Evolutionary conservation across 2,888 invertebrate species (phyloP).

Genomic region (Sarcophaga rosellei): DNA sequence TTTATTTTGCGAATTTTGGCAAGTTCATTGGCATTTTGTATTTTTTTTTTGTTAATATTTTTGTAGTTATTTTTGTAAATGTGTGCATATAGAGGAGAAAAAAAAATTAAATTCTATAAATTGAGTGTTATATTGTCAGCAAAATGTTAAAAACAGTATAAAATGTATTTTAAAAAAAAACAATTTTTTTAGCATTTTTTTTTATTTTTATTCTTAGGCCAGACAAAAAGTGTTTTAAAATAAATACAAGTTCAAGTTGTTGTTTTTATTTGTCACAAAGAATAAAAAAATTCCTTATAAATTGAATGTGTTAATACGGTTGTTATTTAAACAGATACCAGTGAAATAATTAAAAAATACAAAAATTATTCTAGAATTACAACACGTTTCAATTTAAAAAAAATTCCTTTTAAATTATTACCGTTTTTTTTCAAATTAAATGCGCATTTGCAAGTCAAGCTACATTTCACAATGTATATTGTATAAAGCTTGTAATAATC

Average conservation of each 20-base stretch:
- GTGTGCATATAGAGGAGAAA: not conserved
- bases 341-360: constrained; percentile 9
- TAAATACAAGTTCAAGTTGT: constrained; percentile 20
- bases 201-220: not conserved
- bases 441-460: constrained; percentile 18
- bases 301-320: constrained; percentile 19
- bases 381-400: constrained; percentile 28
- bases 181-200: not conserved
- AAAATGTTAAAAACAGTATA: constrained; percentile 21
- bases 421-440: not conserved
- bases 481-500: too few species aligned
- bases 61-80: constrained; percentile 21
- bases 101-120: constrained; percentile 17
- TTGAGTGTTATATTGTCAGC: constrained; percentile 55
- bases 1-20: constrained; percentile 5
- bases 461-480: too few species aligned
- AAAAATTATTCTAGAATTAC: constrained; percentile 47
- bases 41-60: constrained; percentile 7
- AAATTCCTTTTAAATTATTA: not conserved
- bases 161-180: not conserved
- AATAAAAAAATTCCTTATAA: constrained; percentile 19
- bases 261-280: not conserved
- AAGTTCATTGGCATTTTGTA: constrained; percentile 18
- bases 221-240: not conserved
- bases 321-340: constrained; percentile 18